Base-by-base conservation (phyloP, 1,140 invertebrate species). In the Nomia melanderi region DNA sequence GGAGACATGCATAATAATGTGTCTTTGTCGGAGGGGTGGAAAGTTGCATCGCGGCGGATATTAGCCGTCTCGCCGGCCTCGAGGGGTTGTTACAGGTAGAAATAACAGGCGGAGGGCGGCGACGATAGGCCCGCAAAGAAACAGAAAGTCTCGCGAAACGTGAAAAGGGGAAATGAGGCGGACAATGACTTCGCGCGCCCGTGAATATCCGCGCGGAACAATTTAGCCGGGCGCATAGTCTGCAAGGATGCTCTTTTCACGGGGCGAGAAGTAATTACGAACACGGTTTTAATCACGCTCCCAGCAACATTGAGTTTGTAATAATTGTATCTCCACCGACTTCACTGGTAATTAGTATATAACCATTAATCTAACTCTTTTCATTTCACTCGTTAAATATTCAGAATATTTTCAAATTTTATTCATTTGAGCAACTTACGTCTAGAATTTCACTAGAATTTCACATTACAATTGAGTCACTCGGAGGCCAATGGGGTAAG, bases 11-110 rank as follows among this genome's bases (percentile, higher is more conserved):
- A 76, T 67, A 76, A 79, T 79, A 67, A 75, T 44, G 53, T 31
- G 63, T 60, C 77, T 64, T 79, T 76, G 69, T 57, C 44, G 54
- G 3, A 31, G 29, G 62, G 56, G 50, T 31, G 50, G 60, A 33
- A n/a, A 7, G 63, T 29, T 53, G 23, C 47, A 56, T 50, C 47
- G 64, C 23, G 53, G 62, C 81, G 78, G 74, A 83, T 83, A 83
- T 83, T 83, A 83, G 81, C 74, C 81, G 81, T 80, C 81, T 77
- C 79, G 78, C 54, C 78, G 36, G n/a, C 70, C 76, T 20, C 62
- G 78, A 80, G 78, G 67, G 71, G 60, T 53, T 76, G 78, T 70
- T 66, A 69, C 59, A 44, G 63, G 64, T 63, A 60, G 44, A 47
- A 79, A 69, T 75, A 79, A 67, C 54, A 50, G 27, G 8, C n/a